phyloP scores from a whole-genome alignment of 2,888 invertebrate genomes.

The Drosophila yooni region DNA sequence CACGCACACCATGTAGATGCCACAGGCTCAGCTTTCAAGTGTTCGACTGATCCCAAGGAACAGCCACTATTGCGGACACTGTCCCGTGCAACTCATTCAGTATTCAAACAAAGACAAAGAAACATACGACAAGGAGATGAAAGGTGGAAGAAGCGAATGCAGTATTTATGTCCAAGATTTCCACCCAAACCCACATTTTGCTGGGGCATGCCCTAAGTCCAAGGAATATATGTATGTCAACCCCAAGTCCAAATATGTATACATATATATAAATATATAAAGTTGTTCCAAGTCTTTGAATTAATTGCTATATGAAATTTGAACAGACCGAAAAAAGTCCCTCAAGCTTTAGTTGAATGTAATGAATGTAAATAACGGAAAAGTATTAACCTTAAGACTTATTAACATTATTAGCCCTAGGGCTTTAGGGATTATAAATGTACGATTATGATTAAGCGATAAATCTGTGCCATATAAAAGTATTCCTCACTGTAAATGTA shows the following conservation, averaged over 20 bases:
- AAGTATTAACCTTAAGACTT: slow-evolving; percentile 5
- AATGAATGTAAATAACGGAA: slow-evolving; percentile 3
- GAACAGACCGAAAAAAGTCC: slow-evolving; percentile 11
- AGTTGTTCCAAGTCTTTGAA: slow-evolving; percentile 60
- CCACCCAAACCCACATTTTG: slow-evolving; percentile 7
- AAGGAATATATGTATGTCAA: slow-evolving; percentile 12
- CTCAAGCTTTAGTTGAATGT: slow-evolving; percentile 4
- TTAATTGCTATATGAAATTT: slow-evolving; percentile 6
- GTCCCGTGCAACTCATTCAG: slow-evolving; percentile 18
- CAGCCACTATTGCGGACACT: neutral
- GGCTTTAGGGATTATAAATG: slow-evolving; percentile 37
- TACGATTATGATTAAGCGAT: slow-evolving; percentile 34
- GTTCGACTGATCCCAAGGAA: slow-evolving; percentile 18
- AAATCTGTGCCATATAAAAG: slow-evolving; percentile 50
- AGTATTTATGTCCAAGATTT: slow-evolving; percentile 33
- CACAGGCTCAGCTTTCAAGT: slow-evolving; percentile 12
- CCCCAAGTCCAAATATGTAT: slow-evolving; percentile 46
- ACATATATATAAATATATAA: slow-evolving; percentile 33
- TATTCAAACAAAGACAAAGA: slow-evolving; percentile 15
- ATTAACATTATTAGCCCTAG: neutral
- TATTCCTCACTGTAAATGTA: slow-evolving; percentile 49
- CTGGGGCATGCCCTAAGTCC: slow-evolving; percentile 22
- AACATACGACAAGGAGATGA: neutral
- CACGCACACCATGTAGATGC: slow-evolving; percentile 83
- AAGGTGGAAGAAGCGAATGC: neutral